A percentile compares a stretch with the other conserved stretches of the same genome.
Conservation (phyloP, 2,113 vertebrate species). For the Percopsis transmontana region DNA sequence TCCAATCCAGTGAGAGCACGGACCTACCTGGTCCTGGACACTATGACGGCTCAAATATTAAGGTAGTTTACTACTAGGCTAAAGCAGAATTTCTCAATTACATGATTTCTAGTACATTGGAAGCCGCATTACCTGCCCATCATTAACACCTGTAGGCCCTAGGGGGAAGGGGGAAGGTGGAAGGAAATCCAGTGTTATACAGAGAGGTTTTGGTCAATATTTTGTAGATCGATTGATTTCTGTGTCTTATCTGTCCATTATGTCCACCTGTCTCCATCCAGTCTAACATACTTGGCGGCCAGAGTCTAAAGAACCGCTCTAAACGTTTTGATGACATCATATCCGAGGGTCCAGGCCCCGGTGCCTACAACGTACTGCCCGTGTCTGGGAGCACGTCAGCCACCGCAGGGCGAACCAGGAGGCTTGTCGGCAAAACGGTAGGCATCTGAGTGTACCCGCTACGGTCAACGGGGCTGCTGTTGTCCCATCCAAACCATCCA, state of each 20-base stretch:
- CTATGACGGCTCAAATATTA: constrained; percentile 72
- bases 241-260: background rate
- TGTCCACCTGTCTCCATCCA: constrained; percentile 28
- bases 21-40: constrained; percentile 79
- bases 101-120: background rate
- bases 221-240: background rate
- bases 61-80: constrained; percentile 64
- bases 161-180: too few species aligned
- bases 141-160: too few species aligned
- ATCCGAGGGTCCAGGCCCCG: constrained; percentile 77
- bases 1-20: constrained; percentile 24
- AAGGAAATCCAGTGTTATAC: too few species aligned
- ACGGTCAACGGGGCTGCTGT: background rate
- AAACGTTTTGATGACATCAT: constrained; percentile 74
- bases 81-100: too few species aligned
- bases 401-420: constrained; percentile 20
- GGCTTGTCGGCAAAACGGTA: constrained; percentile 43
- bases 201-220: too few species aligned
- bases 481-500: background rate
- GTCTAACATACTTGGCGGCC: constrained; percentile 70
- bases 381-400: constrained; percentile 15
- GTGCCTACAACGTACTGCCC: constrained; percentile 66
- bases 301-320: constrained; percentile 80
- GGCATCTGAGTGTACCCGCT: constrained; percentile 15
- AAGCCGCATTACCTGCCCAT: too few species aligned